Percentiles rank a stretch among this genome's conserved stretches.
Evolutionary conservation across 2,113 vertebrate genomes (phyloP).

Genomic region (Rhinopomastus cyanomelas): DNA sequence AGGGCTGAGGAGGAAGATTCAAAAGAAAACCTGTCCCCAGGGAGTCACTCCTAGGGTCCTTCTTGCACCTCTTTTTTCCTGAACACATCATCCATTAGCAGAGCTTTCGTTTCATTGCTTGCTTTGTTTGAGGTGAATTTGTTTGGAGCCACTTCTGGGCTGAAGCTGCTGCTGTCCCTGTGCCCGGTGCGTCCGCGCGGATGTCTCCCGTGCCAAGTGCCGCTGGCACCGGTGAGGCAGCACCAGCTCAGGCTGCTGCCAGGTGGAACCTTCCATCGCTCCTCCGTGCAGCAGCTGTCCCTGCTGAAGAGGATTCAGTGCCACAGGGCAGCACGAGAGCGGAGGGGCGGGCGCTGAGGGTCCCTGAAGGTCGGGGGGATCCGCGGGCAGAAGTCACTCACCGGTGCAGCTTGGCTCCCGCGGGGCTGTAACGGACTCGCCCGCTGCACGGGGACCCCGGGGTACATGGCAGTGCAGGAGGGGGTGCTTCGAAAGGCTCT

Average conservation of each 20-base stretch:
- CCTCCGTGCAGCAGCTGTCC: background rate
- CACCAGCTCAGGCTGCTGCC: background rate
- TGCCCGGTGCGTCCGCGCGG: background rate
- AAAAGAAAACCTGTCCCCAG: background rate
- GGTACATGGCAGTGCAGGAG: background rate
- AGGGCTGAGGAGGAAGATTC: background rate
- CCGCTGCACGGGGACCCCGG: background rate
- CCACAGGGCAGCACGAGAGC: background rate
- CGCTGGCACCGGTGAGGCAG: accelerated
- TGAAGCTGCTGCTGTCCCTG: background rate
- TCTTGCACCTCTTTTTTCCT: background rate
- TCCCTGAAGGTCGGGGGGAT: background rate
- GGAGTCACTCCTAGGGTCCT: background rate
- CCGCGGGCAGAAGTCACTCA: background rate
- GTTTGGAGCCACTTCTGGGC: background rate
- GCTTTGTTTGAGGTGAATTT: background rate
- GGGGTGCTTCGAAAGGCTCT: background rate
- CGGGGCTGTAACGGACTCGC: too few species aligned
- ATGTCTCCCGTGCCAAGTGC: background rate
- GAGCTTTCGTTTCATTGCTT: background rate
- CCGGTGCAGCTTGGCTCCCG: background rate
- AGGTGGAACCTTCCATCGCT: background rate
- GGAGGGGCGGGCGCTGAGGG: background rate
- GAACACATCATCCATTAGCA: background rate
- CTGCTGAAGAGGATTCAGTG: background rate